phyloP scores from a whole-genome alignment of 2,797 vertebrate genomes.

The Chaenodraco wilsoni region DNA sequence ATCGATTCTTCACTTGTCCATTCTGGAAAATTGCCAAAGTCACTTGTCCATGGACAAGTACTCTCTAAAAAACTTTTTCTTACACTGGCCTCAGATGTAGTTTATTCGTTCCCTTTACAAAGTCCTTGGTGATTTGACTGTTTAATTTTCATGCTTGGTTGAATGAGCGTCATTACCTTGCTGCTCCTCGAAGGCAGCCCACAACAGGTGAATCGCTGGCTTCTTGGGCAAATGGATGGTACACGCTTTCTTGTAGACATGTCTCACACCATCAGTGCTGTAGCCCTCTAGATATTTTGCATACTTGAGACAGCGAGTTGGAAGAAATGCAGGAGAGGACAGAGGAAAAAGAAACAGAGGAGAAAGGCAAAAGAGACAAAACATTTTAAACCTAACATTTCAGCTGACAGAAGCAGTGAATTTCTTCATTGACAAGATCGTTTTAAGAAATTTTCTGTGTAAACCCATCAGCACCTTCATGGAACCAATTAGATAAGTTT shows the following conservation, averaged over 20 bases:
- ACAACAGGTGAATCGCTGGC: constrained; percentile 93
- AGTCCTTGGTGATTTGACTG: not conserved
- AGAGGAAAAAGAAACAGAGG: constrained; percentile 75
- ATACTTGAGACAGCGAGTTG: constrained; percentile 90
- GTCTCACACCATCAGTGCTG: constrained; percentile 94
- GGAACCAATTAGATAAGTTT: constrained; percentile 99
- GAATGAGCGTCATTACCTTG: constrained; percentile 85
- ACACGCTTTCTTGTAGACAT: constrained; percentile 97
- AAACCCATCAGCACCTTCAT: constrained; percentile 99
- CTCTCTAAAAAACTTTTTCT: no score
- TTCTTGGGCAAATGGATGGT: constrained; percentile 94
- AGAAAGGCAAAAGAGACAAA: constrained; percentile 69
- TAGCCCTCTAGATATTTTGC: constrained; percentile 99
- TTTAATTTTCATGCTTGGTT: constrained; percentile 1
- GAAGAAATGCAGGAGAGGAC: constrained; percentile 73
- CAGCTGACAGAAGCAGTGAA: constrained; percentile 79
- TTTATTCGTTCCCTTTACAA: not conserved
- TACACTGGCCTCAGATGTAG: no score
- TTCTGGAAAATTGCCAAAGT: no score
- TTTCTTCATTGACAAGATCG: constrained; percentile 96
- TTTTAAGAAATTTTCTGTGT: constrained; percentile 98
- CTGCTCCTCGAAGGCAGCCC: constrained; percentile 98
- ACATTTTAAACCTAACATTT: constrained; percentile 80
- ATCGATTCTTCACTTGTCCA: no score
- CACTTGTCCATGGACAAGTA: no score